Base-by-base conservation (phyloP, 1,140 invertebrate species). In the Chlorops oryzae region DNA sequence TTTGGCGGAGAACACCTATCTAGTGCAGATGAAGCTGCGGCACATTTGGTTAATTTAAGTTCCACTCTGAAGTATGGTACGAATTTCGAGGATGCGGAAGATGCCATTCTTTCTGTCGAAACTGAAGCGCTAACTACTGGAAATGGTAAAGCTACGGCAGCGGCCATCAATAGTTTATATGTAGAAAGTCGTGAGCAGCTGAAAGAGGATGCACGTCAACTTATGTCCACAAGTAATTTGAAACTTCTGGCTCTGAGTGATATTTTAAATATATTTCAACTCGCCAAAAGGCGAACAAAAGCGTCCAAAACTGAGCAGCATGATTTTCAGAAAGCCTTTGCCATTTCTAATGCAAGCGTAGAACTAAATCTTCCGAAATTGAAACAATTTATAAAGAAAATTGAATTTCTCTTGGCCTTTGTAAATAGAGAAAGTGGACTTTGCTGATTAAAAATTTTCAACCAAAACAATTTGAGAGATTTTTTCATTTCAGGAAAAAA, bases 341-440 rank as follows among this genome's bases (percentile, higher is more conserved):
- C 63, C 13, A 60, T 70, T 5, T 59, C 70, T 34, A 62, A 75
- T 51, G 69, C 75, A 5, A 73, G 73, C 38, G 58, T 73, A 34
- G 59, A 84, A 53, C 69, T 80, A 22, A 73, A 75, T 57, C 77
- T 77, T 41, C 54, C 43, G 1, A 79, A 77, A 67, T 52, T 85
- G 3, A 74, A 78, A 54, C 74, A 77, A 37, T 71, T 74, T 55
- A 61, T 78, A 2, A 86, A 83, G 58, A 86, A 86, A 73, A 62
- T 85, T 9, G 82, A 86, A 61, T 87, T 81, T 72, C 82, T 83
- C 66, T 71, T 85, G 50, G 81, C 82, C 0, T 87, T 78, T 76
- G 64, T 80, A 39, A 77, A 79, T 15, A 52, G 58, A 35, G 65
- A 69, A n/a, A 53, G 57, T 37, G 43, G 13, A 4, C 3, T 5